Percentiles rank a stretch among this genome's conserved stretches.
These are phyloP conservation scores for Urocolius indicus DNA, from an alignment of 2,113 vertebrate genomes.

Conservation along the genomic window DNA sequence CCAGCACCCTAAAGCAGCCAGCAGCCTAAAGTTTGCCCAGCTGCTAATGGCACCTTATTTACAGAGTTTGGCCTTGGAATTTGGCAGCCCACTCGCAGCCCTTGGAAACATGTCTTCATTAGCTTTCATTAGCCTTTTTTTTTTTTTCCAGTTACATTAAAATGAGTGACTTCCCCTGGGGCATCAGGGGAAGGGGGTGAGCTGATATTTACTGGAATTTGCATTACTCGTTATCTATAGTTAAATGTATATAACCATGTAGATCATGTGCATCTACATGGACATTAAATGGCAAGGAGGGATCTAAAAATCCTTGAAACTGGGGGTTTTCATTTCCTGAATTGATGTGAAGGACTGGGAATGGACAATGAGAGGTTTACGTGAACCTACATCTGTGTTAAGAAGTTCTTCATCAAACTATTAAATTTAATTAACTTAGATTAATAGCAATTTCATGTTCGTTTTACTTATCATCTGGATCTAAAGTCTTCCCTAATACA, in stretches of 20 bases:
- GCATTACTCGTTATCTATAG: neutral
- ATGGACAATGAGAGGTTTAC: neutral
- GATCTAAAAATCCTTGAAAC: neutral
- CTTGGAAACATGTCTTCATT: neutral
- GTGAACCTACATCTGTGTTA: neutral
- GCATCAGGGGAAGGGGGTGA: neutral
- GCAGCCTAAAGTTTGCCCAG: neutral
- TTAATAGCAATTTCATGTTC: neutral
- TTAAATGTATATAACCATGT: neutral
- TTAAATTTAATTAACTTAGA: neutral
- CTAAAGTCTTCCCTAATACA: neutral
- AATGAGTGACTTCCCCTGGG: rapidly evolving
- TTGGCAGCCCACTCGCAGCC: neutral
- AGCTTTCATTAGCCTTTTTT: no score
- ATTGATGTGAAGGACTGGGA: neutral
- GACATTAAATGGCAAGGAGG: neutral
- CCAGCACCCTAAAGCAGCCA: neutral
- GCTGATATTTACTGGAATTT: neutral
- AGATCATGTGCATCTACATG: neutral
- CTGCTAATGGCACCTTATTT: neutral
- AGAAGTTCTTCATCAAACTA: neutral
- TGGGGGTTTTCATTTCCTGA: neutral
- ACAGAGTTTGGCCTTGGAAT: neutral
- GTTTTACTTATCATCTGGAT: neutral
- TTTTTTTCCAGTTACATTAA: neutral